A percentile compares a stretch with the other conserved stretches of the same genome.
phyloP scores from a whole-genome alignment of 2,888 invertebrate genomes.

The Hemithea aestivaria region DNA sequence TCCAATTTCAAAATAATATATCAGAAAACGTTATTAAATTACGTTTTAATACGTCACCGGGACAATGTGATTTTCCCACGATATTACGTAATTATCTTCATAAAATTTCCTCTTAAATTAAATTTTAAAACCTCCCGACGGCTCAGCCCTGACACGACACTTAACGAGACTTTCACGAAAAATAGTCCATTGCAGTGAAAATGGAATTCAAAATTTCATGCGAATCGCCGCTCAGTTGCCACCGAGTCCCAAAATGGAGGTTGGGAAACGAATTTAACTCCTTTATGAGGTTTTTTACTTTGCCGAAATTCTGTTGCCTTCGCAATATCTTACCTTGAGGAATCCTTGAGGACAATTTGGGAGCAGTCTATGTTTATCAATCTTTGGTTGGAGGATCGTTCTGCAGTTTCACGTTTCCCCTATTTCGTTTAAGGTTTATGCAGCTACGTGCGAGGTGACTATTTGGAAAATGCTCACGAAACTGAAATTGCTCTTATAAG shows the following conservation, averaged over 20 bases:
- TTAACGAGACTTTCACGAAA: constrained; percentile 12
- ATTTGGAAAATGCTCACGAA: too few species aligned
- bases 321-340: too few species aligned
- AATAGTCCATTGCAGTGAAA: constrained; percentile 17
- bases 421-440: too few species aligned
- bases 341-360: too few species aligned
- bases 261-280: constrained; percentile 5
- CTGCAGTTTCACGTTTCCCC: too few species aligned
- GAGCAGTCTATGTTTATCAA: too few species aligned
- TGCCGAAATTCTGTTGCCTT: not conserved
- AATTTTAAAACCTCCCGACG: constrained; percentile 14
- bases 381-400: too few species aligned
- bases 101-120: constrained; percentile 9
- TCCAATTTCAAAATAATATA: too few species aligned
- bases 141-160: constrained; percentile 8
- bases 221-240: constrained; percentile 9
- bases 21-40: too few species aligned
- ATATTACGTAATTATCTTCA: constrained; percentile 1
- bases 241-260: constrained; percentile 7
- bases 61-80: not conserved
- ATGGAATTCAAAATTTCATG: constrained; percentile 20
- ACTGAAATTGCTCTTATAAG: too few species aligned
- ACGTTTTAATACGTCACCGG: too few species aligned
- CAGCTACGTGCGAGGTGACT: too few species aligned
- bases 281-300: constrained; percentile 2